A percentile compares a stretch with the other conserved stretches of the same genome.
Evolutionary conservation across 1,140 invertebrate species (phyloP).

Genomic region (Ceratosolen fusciceps): DNA sequence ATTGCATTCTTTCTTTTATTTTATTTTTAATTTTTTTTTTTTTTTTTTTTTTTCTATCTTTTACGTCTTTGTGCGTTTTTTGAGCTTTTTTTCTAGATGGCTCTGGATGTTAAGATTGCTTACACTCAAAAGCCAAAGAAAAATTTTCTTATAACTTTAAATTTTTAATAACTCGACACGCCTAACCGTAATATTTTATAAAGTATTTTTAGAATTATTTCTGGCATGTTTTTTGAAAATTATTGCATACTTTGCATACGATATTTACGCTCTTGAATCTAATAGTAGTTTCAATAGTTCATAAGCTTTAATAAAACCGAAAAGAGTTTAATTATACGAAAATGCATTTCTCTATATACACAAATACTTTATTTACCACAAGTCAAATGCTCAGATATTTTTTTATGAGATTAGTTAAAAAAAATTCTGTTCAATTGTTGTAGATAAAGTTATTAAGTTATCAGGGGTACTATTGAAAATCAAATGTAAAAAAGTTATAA

Average conservation of each 20-base stretch:
- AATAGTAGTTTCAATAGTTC: not conserved
- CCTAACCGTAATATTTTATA: not conserved
- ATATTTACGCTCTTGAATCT: not conserved
- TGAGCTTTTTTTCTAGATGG: not conserved
- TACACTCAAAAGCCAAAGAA: not conserved
- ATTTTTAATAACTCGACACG: not conserved
- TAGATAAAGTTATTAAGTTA: too few relatives aligned
- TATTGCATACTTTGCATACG: not conserved
- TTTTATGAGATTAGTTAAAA: too few relatives aligned
- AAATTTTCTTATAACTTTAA: not conserved
- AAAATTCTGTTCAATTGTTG: too few relatives aligned
- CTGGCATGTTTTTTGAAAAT: constrained; percentile 4
- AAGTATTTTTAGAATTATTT: constrained; percentile 11
- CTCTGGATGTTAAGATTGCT: not conserved
- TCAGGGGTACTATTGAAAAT: too few relatives aligned
- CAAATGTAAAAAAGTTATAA: too few relatives aligned
- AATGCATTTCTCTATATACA: not conserved
- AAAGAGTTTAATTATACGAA: not conserved
- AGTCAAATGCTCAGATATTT: not conserved
- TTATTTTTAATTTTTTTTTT: too few relatives aligned
- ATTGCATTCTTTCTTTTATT: not conserved
- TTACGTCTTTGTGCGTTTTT: too few relatives aligned
- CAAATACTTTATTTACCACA: not conserved
- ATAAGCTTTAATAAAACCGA: not conserved
- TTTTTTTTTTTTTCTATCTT: not conserved